A percentile compares a stretch with the other conserved stretches of the same genome.
Evolutionary conservation across 2,113 vertebrate species (phyloP).

Genomic region (Shinisaurus crocodilurus): DNA sequence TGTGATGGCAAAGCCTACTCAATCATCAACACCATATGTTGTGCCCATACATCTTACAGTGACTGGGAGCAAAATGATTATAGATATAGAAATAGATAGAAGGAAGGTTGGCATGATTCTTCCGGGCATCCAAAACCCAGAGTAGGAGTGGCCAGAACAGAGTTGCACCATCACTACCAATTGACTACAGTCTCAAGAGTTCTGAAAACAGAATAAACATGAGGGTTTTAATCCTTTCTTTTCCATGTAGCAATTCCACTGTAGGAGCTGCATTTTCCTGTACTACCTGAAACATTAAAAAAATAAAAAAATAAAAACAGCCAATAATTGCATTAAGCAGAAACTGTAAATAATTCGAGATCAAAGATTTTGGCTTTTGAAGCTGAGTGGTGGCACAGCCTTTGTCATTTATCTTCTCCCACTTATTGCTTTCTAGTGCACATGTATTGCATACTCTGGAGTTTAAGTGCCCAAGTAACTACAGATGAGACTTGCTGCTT

Average conservation of each 20-base stretch:
- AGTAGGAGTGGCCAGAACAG: background rate
- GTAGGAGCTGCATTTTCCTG: background rate
- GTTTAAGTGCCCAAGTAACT: constrained; percentile 69
- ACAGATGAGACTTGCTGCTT: constrained; percentile 67
- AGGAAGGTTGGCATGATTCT: too few species aligned
- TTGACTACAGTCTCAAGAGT: background rate
- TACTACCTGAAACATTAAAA: background rate
- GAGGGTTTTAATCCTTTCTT: background rate
- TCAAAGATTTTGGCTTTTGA: constrained; percentile 54
- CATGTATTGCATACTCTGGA: constrained; percentile 54
- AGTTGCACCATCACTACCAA: background rate
- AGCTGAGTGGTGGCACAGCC: constrained; percentile 45
- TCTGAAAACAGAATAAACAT: background rate
- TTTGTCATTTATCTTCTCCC: constrained; percentile 44
- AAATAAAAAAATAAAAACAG: background rate
- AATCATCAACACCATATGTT: background rate
- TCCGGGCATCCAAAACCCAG: constrained; percentile 11
- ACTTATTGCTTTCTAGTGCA: constrained; percentile 56
- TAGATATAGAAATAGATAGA: background rate
- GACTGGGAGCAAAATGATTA: background rate
- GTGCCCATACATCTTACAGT: background rate
- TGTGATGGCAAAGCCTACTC: background rate
- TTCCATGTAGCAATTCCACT: background rate
- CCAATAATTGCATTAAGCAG: background rate
- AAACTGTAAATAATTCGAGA: constrained; percentile 29